These are phyloP conservation scores for Troides aeacus DNA, from an alignment of 2,888 invertebrate genomes.

Conservation along the genomic window DNA sequence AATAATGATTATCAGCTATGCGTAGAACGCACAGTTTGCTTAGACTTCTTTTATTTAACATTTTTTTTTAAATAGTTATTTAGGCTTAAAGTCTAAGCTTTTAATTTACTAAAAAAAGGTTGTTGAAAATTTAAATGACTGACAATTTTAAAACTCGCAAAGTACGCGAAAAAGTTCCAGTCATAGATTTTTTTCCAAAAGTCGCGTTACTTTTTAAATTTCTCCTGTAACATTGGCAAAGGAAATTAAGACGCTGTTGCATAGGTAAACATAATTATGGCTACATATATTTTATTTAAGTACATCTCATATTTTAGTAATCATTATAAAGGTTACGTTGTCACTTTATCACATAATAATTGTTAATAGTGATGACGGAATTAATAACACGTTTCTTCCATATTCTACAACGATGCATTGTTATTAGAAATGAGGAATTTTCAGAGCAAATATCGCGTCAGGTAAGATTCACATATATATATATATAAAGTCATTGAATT, in stretches of 20 bases:
- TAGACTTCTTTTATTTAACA: constrained; percentile 3
- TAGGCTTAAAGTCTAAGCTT: constrained; percentile 25
- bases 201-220: neutral
- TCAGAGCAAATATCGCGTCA: neutral
- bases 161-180: neutral
- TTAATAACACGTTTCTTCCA: neutral
- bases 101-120: constrained; percentile 7
- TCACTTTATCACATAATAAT: no score
- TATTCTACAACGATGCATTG: neutral
- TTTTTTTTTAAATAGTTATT: neutral
- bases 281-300: no score
- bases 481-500: neutral
- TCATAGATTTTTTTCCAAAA: neutral
- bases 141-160: neutral
- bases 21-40: constrained; percentile 27
- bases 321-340: neutral
- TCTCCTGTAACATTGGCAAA: neutral
- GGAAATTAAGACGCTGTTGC: no score
- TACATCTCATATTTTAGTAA: no score
- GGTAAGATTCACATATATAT: neutral
- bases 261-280: no score
- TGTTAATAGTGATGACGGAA: neutral
- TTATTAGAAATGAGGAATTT: neutral
- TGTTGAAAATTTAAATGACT: constrained; percentile 12
- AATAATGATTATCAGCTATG: constrained; percentile 19